Evolutionary conservation across 2,797 vertebrate genomes (phyloP).

Genomic region (Cirrhinus molitorella): DNA sequence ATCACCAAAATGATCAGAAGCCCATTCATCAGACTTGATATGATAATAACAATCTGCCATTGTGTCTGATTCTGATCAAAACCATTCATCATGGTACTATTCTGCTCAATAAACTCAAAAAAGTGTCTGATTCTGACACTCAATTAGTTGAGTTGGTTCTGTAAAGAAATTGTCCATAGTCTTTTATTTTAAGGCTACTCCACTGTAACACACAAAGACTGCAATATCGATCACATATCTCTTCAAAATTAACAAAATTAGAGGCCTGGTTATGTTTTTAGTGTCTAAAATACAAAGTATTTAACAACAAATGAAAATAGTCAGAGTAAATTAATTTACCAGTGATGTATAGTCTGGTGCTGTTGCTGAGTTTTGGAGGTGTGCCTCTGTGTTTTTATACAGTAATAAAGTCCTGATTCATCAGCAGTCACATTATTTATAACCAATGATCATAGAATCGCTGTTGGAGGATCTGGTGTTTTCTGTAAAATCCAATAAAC

Average conservation of each 20-base stretch:
- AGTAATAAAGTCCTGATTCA: slow-evolving; percentile 51
- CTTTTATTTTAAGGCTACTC: no score
- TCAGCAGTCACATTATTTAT: slow-evolving; percentile 27
- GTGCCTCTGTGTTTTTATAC: not conserved
- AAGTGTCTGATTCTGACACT: not conserved
- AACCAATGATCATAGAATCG: not conserved
- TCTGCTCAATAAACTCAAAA: not conserved
- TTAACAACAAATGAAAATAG: not conserved
- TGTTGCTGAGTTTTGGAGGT: no score
- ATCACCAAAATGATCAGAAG: not conserved
- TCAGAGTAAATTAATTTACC: not conserved
- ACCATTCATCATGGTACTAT: not conserved
- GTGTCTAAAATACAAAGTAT: not conserved
- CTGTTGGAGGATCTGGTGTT: no score
- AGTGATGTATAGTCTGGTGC: slow-evolving; percentile 10
- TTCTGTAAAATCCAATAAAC: no score
- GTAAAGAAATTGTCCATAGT: not conserved
- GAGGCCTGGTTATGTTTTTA: not conserved
- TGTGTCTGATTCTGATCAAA: no score
- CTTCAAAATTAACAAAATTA: no score
- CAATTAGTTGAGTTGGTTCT: not conserved
- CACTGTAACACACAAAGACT: not conserved
- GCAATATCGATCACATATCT: no score
- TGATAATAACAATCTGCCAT: not conserved
- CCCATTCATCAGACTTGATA: not conserved